Evolutionary conservation across 2,888 invertebrate species (phyloP), one percentile per base, ranked within the genome.

Genomic region (Phalangium opilio): DNA sequence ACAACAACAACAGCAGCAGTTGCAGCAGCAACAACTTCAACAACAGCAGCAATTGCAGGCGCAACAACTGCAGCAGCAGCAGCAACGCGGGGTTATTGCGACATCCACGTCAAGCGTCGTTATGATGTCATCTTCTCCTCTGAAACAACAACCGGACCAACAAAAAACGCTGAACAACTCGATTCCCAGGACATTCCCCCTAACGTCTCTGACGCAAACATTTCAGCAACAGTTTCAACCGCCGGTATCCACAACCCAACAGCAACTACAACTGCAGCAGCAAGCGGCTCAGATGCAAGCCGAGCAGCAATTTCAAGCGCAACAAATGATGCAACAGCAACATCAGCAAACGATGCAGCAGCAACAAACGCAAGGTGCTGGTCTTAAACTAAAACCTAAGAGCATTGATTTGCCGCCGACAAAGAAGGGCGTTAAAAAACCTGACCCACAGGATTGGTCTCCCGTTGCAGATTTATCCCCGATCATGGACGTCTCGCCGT

Each of bases 381-480:
- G 50, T 7, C 36, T 20, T 18, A 53, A 46, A 41, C 18, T 27
- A 1, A 53, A 50, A 46, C 47, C 50, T n/a, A 51, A 50, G 33
- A 21, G 46, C 20, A 53, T 52, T 17, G 51, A 51, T 40, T 48
- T 53, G 47, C 50, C 51, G 47, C 34, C 45, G 11, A 48, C 48
- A 41, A 55, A 54, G 48, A 53, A 49, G 40, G 35, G 27, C 14
- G 47, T 49, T 45, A 42, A 45, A 19, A 50, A 50, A 32, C 51
- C 53, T 14, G 54, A 53, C 35, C 53, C 51, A 12, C 55, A 56
- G 44, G 54, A 55, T 55, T 69, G 68, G 68, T 67, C 67, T 1
- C 68, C 68, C 3, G 64, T 65, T 7, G 57, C 67, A 64, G 69
- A 69, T 47, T 59, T 69, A 4, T 69, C 68, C 3, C 69, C 69